Evolutionary conservation across 2,113 vertebrate species (phyloP).

Genomic region (Embiotoca jacksoni): DNA sequence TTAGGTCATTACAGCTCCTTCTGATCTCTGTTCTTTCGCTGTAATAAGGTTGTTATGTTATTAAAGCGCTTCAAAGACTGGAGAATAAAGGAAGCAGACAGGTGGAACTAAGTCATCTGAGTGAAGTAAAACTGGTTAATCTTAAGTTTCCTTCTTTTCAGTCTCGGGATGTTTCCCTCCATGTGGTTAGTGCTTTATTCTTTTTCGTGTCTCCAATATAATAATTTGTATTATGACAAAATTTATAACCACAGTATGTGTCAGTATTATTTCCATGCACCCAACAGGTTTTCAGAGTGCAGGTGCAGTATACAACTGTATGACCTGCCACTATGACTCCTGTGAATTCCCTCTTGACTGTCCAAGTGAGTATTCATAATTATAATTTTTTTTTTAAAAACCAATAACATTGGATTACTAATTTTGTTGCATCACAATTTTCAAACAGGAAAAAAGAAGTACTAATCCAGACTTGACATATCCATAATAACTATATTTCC

Average conservation of each 20-base stretch:
- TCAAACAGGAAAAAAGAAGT: constrained; percentile 15
- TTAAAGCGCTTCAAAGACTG: constrained; percentile 45
- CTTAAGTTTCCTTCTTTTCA: constrained; percentile 52
- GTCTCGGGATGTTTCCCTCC: constrained; percentile 80
- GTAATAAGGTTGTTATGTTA: constrained; percentile 54
- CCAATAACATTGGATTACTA: constrained; percentile 16
- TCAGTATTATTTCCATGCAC: not conserved
- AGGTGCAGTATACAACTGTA: constrained; percentile 76
- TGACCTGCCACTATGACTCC: constrained; percentile 78
- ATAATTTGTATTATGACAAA: not conserved
- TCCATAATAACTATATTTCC: constrained; percentile 72
- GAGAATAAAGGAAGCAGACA: constrained; percentile 32
- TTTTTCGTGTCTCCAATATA: not conserved
- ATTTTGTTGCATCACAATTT: constrained; percentile 58
- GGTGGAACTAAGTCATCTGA: constrained; percentile 25
- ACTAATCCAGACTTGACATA: constrained; percentile 67
- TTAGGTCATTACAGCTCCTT: constrained; percentile 65
- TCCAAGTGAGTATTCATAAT: constrained; percentile 71
- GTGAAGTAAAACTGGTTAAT: not conserved
- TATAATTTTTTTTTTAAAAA: not conserved
- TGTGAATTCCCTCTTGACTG: constrained; percentile 83
- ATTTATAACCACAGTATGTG: not conserved
- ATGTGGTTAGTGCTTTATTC: constrained; percentile 76
- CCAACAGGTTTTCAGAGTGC: constrained; percentile 79
- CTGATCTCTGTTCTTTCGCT: constrained; percentile 58